Evolutionary conservation across 2,113 vertebrate species (phyloP).

Genomic region (Archilochus colubris): DNA sequence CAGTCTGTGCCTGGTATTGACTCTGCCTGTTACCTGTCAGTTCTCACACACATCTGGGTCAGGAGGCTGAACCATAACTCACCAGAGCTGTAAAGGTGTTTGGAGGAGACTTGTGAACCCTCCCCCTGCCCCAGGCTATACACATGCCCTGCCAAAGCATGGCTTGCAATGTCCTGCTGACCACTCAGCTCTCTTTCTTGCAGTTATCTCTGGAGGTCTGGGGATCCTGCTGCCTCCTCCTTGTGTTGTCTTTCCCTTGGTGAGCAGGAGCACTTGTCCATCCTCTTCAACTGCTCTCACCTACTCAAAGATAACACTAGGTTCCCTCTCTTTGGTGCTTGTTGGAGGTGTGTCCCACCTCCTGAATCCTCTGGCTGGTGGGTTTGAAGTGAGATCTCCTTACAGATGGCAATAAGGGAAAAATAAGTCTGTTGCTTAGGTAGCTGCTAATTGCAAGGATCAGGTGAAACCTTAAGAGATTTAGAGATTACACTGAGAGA

Average conservation of each 20-base stretch:
- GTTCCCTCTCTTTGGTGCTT: background rate
- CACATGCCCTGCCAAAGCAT: background rate
- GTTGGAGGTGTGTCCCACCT: background rate
- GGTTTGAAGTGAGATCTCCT: background rate
- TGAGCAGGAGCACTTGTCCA: background rate
- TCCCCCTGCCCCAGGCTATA: background rate
- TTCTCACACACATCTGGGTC: background rate
- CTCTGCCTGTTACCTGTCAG: background rate
- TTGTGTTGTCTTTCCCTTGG: background rate
- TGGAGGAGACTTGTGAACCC: background rate
- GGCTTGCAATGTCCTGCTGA: background rate
- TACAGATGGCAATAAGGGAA: background rate
- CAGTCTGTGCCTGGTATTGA: accelerated
- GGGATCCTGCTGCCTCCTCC: background rate
- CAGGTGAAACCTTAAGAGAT: background rate
- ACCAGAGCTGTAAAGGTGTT: background rate
- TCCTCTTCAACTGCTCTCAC: background rate
- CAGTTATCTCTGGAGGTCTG: background rate
- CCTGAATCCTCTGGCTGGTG: background rate
- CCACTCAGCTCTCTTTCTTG: background rate
- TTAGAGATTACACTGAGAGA: background rate
- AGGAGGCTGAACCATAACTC: background rate
- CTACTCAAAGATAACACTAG: background rate
- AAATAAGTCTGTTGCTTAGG: background rate
- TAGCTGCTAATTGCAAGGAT: background rate